These are phyloP conservation scores for Apis dorsata DNA, from an alignment of 1,140 invertebrate species.

Conservation along the genomic window DNA sequence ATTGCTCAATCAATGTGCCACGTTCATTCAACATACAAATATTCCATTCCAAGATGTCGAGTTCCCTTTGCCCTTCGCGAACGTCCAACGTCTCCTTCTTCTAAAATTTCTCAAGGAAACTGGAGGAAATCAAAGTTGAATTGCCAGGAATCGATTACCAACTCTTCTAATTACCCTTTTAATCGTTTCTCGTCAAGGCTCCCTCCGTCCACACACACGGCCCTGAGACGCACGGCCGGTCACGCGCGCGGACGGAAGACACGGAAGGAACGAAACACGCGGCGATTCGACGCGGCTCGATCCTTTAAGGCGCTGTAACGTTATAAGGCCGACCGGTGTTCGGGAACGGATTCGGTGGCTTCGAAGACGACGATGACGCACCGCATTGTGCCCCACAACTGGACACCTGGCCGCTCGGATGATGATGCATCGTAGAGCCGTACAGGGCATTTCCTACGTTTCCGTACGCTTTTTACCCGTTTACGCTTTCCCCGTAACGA, in stretches of 20 bases:
- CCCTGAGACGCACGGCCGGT: conserved; percentile 46
- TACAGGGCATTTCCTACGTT: conserved; percentile 73
- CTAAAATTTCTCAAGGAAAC: neutral
- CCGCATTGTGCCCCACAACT: neutral
- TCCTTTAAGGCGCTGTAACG: conserved; percentile 51
- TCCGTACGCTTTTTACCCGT: neutral
- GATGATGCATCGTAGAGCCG: conserved; percentile 72
- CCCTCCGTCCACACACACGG: conserved; percentile 8
- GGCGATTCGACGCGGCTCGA: conserved; percentile 33
- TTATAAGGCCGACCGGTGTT: conserved; percentile 64
- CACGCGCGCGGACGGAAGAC: conserved; percentile 54
- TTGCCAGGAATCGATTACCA: conserved; percentile 34
- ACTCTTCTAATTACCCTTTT: conserved; percentile 30
- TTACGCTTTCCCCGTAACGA: conserved; percentile 62
- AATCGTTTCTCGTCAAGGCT: conserved; percentile 18
- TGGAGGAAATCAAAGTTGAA: neutral
- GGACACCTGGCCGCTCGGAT: conserved; percentile 71
- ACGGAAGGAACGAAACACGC: conserved; percentile 52
- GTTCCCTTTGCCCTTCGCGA: too few species aligned
- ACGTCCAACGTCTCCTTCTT: too few species aligned
- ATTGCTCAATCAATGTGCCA: too few species aligned
- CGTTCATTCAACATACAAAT: too few species aligned
- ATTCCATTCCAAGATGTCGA: too few species aligned
- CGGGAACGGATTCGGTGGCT: conserved; percentile 38
- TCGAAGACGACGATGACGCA: conserved; percentile 25